A percentile compares a stretch with the other conserved stretches of the same genome.
These are phyloP conservation scores for Phaetusa simplex DNA, from an alignment of 2,113 vertebrate genomes.

Conservation along the genomic window DNA sequence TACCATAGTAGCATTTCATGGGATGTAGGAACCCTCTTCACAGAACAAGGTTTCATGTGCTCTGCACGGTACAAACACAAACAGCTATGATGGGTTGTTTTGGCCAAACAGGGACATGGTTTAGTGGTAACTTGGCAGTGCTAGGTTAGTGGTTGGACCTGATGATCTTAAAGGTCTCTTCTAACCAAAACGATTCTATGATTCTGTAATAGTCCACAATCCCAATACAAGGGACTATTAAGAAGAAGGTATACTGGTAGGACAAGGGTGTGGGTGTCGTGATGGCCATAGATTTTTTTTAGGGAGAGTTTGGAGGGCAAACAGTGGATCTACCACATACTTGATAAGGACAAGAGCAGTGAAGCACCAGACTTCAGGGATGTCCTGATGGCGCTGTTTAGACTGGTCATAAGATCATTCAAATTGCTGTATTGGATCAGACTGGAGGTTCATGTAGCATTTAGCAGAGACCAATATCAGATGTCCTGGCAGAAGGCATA, in stretches of 20 bases:
- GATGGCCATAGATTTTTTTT: not conserved
- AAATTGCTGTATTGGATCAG: not conserved
- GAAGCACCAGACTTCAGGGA: not conserved
- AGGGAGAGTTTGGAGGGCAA: not conserved
- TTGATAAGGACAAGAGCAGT: not conserved
- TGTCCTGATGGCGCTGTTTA: not conserved
- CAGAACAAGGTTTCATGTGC: not conserved
- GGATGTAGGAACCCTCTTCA: not conserved
- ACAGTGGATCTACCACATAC: not conserved
- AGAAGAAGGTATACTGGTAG: not conserved
- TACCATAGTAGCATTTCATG: not conserved
- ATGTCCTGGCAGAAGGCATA: not conserved
- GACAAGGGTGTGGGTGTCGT: rapidly evolving
- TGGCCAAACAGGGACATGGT: not conserved
- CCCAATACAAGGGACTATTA: rapidly evolving
- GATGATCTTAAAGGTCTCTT: not conserved
- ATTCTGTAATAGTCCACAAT: not conserved
- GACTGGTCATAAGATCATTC: not conserved
- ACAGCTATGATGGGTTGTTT: not conserved
- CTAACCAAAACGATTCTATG: not conserved
- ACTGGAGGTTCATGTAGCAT: not conserved
- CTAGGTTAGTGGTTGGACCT: not conserved
- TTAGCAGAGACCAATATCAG: not conserved
- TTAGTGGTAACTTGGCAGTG: not conserved
- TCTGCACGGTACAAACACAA: not conserved